Percentiles rank a stretch among this genome's conserved stretches.
These are phyloP conservation scores for Tuta absoluta DNA, from an alignment of 2,888 invertebrate genomes.

Conservation along the genomic window DNA sequence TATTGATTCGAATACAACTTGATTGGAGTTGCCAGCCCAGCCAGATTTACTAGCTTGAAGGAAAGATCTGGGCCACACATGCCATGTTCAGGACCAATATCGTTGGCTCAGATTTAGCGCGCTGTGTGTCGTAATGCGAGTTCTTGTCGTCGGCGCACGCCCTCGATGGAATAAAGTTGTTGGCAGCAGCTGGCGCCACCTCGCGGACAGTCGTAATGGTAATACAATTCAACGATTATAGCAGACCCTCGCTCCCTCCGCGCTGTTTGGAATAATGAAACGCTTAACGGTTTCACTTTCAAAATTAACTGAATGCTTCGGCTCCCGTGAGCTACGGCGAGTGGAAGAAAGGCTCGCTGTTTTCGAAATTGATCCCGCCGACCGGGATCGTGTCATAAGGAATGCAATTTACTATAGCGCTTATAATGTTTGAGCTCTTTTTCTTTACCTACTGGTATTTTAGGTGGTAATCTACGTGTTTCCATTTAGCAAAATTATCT, in stretches of 20 bases:
- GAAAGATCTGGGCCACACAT: too few species aligned
- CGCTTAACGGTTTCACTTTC: slow-evolving; percentile 66
- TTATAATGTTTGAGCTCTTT: neutral
- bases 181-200: slow-evolving; percentile 72
- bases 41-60: too few species aligned
- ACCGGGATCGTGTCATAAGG: slow-evolving; percentile 5
- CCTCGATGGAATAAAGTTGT: slow-evolving; percentile 72
- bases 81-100: slow-evolving; percentile 13
- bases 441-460: neutral
- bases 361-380: slow-evolving; percentile 25
- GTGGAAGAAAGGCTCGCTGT: slow-evolving; percentile 22
- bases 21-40: too few species aligned
- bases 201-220: slow-evolving; percentile 77
- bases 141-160: slow-evolving; percentile 36
- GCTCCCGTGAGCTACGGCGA: slow-evolving; percentile 30
- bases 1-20: too few species aligned
- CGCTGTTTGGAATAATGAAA: slow-evolving; percentile 73
- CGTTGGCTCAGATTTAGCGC: slow-evolving; percentile 25
- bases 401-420: slow-evolving; percentile 6
- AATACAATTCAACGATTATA: slow-evolving; percentile 79
- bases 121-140: slow-evolving; percentile 27
- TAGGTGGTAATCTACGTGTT: neutral
- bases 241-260: slow-evolving; percentile 49
- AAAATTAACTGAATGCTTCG: slow-evolving; percentile 69
- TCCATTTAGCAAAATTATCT: neutral